Conservation (phyloP, 2,797 vertebrate species). For the Peromyscus melanophrys region DNA sequence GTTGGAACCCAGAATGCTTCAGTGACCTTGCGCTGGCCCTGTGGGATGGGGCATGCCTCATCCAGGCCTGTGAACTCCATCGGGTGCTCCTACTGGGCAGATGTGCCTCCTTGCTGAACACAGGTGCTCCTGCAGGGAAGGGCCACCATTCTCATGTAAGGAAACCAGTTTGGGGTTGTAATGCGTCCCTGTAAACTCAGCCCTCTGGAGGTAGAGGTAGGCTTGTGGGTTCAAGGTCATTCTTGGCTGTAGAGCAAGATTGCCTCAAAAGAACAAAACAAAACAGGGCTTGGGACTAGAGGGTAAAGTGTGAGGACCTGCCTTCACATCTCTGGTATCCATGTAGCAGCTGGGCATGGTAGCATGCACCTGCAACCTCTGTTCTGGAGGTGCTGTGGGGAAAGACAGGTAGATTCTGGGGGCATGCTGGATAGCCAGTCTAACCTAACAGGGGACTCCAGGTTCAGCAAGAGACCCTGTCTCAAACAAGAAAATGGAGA, state of each 20-base stretch:
- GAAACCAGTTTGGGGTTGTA: background rate
- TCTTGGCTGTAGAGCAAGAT: background rate
- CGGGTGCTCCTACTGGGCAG: background rate
- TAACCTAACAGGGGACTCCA: background rate
- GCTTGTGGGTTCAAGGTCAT: background rate
- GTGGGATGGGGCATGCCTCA: background rate
- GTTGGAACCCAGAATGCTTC: background rate
- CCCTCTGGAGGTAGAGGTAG: background rate
- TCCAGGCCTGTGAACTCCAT: accelerated
- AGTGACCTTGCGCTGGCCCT: background rate
- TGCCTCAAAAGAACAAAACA: background rate
- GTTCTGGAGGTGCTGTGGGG: background rate
- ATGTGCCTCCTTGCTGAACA: background rate
- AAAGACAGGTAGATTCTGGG: background rate
- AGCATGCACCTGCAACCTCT: background rate
- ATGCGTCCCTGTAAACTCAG: background rate
- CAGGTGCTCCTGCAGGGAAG: background rate
- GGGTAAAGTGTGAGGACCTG: background rate
- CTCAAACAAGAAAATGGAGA: background rate
- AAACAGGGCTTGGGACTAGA: background rate
- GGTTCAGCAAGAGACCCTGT: background rate
- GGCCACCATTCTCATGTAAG: background rate
- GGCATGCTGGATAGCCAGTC: background rate
- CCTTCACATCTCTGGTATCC: background rate
- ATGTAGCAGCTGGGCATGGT: background rate